phyloP scores from a whole-genome alignment of 1,140 invertebrate species.

The Drosophila seguyi region DNA sequence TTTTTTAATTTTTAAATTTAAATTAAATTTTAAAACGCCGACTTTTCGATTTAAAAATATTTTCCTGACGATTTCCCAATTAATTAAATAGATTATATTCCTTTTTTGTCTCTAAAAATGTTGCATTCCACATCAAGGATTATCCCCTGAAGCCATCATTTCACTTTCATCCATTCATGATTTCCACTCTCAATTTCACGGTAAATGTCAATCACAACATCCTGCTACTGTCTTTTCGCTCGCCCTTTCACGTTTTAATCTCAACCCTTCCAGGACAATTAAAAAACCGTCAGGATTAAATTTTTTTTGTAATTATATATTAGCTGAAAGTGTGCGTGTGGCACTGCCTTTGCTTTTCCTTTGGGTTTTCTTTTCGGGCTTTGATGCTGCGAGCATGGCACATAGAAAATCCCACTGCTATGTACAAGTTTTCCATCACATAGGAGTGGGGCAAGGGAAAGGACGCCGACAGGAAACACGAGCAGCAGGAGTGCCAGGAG shows the following conservation, averaged over 20 bases:
- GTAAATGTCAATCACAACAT: constrained; percentile 76
- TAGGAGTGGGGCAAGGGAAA: constrained; percentile 7
- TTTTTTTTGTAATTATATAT: constrained; percentile 84
- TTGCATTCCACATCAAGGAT: constrained; percentile 9
- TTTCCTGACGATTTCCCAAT: too few relatives aligned
- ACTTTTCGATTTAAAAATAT: too few relatives aligned
- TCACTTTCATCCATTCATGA: neutral
- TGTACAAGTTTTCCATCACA: constrained; percentile 55
- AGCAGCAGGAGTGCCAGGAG: constrained; percentile 43
- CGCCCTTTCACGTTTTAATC: neutral
- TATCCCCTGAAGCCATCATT: neutral
- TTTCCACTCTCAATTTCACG: constrained; percentile 36
- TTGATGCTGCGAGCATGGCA: constrained; percentile 49
- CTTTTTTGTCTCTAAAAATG: too few relatives aligned
- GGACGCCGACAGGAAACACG: constrained; percentile 47
- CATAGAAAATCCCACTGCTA: constrained; percentile 42
- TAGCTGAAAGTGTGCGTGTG: constrained; percentile 47
- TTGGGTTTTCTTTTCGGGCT: constrained; percentile 52
- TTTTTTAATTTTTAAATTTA: too few relatives aligned
- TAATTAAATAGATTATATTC: too few relatives aligned
- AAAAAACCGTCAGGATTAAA: constrained; percentile 82
- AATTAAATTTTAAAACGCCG: too few relatives aligned
- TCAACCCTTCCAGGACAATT: constrained; percentile 66
- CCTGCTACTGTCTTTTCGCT: neutral
- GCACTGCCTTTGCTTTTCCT: constrained; percentile 24